These are phyloP conservation scores for Metellina segmentata DNA, from an alignment of 2,888 invertebrate species.

Conservation along the genomic window DNA sequence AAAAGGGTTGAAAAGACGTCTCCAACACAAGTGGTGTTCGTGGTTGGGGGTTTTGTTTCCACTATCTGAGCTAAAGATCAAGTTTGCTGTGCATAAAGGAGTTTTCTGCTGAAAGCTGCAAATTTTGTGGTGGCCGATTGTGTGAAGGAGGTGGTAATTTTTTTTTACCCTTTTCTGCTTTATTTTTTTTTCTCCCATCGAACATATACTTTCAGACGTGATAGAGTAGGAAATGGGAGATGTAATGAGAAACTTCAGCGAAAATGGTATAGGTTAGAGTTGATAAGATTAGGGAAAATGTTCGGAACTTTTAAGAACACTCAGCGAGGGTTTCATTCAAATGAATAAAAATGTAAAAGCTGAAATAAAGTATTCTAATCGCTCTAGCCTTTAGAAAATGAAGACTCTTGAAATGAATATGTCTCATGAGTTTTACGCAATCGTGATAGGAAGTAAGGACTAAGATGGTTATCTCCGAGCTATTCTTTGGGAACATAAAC, in stretches of 20 bases:
- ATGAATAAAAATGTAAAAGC: not conserved
- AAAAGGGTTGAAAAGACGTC: conserved; percentile 60
- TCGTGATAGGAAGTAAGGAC: not conserved
- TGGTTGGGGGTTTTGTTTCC: conserved; percentile 58
- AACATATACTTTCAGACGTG: conserved; percentile 1
- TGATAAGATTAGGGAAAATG: not conserved
- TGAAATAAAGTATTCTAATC: not conserved
- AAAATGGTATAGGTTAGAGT: not conserved
- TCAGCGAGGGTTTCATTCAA: not conserved
- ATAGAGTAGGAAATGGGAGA: conserved; percentile 26
- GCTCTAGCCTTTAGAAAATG: not conserved
- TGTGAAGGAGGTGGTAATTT: not conserved
- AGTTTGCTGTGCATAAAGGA: conserved; percentile 36
- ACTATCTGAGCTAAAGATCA: conserved; percentile 32
- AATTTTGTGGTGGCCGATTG: conserved; percentile 46
- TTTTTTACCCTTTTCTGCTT: not conserved
- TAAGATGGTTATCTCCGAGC: not conserved
- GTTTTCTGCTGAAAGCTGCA: conserved; percentile 57
- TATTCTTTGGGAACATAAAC: not conserved
- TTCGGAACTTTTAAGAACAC: not conserved
- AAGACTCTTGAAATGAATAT: not conserved
- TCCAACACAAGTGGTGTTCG: conserved; percentile 34
- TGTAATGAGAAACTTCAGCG: conserved; percentile 49
- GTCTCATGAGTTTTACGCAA: not conserved
- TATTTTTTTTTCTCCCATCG: not conserved